A percentile compares a stretch with the other conserved stretches of the same genome.
Evolutionary conservation across 2,888 invertebrate species (phyloP).

Genomic region (Napeogenes sylphis): DNA sequence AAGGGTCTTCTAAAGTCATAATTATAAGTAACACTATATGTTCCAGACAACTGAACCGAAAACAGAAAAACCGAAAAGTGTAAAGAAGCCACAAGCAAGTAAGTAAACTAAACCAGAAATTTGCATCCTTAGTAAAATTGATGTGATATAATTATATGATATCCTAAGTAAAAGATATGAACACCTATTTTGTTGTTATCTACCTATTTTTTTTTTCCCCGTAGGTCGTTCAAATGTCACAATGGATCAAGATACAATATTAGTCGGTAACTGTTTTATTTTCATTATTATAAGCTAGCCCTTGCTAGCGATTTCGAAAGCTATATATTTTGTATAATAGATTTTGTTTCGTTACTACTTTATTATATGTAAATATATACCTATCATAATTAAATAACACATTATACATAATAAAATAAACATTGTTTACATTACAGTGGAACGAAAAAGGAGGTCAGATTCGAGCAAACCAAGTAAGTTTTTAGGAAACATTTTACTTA

Average conservation of each 20-base stretch:
- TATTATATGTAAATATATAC: no score
- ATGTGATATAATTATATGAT: no score
- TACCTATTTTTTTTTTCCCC: constrained; percentile 6
- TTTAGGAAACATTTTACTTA: background rate
- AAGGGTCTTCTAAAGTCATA: background rate
- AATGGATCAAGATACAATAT: constrained; percentile 45
- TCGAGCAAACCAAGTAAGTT: constrained; percentile 39
- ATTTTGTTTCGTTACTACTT: no score
- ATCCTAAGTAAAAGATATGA: no score
- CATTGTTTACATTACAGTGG: constrained; percentile 48
- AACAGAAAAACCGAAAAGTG: background rate
- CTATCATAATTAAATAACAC: constrained; percentile 5
- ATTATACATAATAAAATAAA: no score
- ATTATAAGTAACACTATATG: background rate
- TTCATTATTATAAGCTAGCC: no score
- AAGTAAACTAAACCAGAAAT: background rate
- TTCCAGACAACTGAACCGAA: background rate
- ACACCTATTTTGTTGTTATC: no score
- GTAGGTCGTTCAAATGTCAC: constrained; percentile 34
- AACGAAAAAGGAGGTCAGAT: constrained; percentile 46
- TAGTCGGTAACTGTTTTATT: constrained; percentile 49
- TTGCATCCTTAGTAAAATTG: background rate
- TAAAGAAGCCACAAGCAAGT: background rate
- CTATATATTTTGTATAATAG: no score
- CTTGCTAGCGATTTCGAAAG: no score